phyloP scores from a whole-genome alignment of 2,888 invertebrate species.

The Andrena dorsata region DNA sequence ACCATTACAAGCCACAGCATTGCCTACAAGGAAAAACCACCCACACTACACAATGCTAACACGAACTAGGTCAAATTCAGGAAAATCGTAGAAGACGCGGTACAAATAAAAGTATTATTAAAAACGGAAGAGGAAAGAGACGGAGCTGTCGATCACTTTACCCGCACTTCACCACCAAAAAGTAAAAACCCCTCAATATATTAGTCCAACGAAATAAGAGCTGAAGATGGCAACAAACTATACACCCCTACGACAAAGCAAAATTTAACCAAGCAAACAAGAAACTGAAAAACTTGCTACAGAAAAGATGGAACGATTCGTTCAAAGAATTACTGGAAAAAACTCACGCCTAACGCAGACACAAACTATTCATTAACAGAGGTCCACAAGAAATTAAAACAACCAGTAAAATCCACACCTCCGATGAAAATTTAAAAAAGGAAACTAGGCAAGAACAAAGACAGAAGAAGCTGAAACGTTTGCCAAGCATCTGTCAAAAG shows the following conservation, averaged over 20 bases:
- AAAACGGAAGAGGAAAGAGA: constrained; percentile 59
- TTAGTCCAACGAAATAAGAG: constrained; percentile 9
- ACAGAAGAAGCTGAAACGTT: constrained; percentile 64
- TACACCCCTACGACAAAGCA: constrained; percentile 4
- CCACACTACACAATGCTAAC: constrained; percentile 44
- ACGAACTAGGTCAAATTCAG: constrained; percentile 53
- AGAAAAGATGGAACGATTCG: constrained; percentile 10
- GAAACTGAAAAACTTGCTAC: constrained; percentile 36
- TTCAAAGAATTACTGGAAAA: constrained; percentile 39
- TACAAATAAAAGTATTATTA: constrained; percentile 45
- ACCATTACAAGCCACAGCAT: not conserved
- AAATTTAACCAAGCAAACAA: constrained; percentile 11
- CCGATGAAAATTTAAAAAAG: constrained; percentile 54
- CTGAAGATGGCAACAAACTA: constrained; percentile 27
- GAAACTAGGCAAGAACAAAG: constrained; percentile 42
- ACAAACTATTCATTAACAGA: constrained; percentile 72
- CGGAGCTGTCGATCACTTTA: constrained; percentile 33
- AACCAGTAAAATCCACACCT: constrained; percentile 38
- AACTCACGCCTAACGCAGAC: constrained; percentile 26
- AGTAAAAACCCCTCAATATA: not conserved
- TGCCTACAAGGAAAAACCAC: not conserved
- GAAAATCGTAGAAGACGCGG: constrained; percentile 31
- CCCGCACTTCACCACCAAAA: not conserved
- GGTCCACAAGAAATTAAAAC: constrained; percentile 62
- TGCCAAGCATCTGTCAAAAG: constrained; percentile 56